These are phyloP conservation scores for Rattus rattus DNA, from an alignment of 2,113 vertebrate genomes.

Conservation along the genomic window DNA sequence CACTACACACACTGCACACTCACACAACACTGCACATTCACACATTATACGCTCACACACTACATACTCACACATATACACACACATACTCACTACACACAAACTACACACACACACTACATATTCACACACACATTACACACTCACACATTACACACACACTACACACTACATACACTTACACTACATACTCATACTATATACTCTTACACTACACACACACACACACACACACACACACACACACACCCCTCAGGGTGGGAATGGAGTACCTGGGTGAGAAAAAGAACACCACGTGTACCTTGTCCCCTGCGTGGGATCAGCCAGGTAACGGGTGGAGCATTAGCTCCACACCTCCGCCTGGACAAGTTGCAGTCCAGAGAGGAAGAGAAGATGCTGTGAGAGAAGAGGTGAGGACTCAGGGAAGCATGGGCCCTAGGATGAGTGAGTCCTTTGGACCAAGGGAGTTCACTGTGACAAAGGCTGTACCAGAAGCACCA, in stretches of 20 bases:
- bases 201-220: not conserved
- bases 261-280: too few species aligned
- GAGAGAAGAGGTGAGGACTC: not conserved
- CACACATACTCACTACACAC: too few species aligned
- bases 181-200: too few species aligned
- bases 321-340: not conserved
- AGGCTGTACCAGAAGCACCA: not conserved
- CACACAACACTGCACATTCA: not conserved
- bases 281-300: too few species aligned
- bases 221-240: not conserved
- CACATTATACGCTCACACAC: not conserved
- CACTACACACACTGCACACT: not conserved
- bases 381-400: rapidly evolving
- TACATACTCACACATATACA: too few species aligned
- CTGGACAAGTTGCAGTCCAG: not conserved
- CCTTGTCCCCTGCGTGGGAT: too few species aligned
- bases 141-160: not conserved
- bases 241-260: not conserved
- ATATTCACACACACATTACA: not conserved
- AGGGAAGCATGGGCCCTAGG: not conserved
- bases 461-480: not conserved
- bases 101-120: too few species aligned
- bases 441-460: not conserved
- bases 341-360: not conserved
- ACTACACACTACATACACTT: not conserved